A percentile compares a stretch with the other conserved stretches of the same genome.
These are phyloP conservation scores for Sipha flava DNA, from an alignment of 1,140 invertebrate species.

Conservation along the genomic window DNA sequence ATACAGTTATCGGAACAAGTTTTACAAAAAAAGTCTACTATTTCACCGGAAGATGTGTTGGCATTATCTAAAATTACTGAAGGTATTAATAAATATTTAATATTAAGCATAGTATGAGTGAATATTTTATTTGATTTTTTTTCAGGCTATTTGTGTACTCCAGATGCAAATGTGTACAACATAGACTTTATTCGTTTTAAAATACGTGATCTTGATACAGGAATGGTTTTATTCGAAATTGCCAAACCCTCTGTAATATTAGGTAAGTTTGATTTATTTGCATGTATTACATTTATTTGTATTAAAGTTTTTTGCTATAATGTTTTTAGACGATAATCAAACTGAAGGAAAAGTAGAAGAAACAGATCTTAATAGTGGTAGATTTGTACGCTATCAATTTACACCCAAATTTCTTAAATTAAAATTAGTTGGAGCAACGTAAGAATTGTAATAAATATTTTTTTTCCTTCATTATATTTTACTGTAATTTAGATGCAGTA, in stretches of 20 bases:
- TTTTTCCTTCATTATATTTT: neutral
- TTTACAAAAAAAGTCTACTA: neutral
- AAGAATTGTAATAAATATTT: constrained; percentile 45
- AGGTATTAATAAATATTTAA: neutral
- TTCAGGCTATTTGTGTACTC: constrained; percentile 81
- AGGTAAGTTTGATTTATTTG: constrained; percentile 1
- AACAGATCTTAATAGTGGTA: constrained; percentile 77
- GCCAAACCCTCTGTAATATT: constrained; percentile 70
- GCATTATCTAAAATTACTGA: neutral
- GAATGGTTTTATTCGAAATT: constrained; percentile 91
- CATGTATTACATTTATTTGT: neutral
- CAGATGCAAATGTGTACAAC: constrained; percentile 92
- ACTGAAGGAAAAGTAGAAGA: constrained; percentile 54
- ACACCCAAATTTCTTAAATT: constrained; percentile 91
- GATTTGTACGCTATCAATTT: constrained; percentile 96
- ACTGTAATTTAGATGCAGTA: neutral
- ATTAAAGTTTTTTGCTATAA: neutral
- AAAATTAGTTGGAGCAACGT: constrained; percentile 93
- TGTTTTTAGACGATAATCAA: constrained; percentile 45
- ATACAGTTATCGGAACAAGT: neutral
- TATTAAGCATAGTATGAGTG: neutral
- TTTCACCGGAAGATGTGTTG: constrained; percentile 12
- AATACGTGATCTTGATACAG: constrained; percentile 89
- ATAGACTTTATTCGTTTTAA: constrained; percentile 98
- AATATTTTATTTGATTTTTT: neutral